Evolutionary conservation across 1,140 invertebrate genomes (phyloP).

Genomic region (Cyrtorhinus lividipennis): DNA sequence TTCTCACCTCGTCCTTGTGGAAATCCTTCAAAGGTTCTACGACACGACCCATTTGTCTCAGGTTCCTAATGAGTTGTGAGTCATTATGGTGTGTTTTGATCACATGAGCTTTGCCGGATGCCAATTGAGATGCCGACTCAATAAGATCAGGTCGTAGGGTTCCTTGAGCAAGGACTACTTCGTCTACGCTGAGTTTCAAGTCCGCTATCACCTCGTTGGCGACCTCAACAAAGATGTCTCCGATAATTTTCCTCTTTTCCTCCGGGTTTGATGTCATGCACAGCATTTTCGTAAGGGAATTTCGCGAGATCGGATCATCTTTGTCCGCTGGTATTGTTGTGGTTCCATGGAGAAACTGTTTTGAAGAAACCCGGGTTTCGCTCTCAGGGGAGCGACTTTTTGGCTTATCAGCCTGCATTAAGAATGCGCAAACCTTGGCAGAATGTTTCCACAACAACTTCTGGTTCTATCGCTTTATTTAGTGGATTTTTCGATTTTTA

Average conservation of each 20-base stretch:
- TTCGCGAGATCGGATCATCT: slow-evolving; percentile 37
- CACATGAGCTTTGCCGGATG: slow-evolving; percentile 71
- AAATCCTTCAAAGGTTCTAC: slow-evolving; percentile 98
- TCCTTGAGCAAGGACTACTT: slow-evolving; percentile 75
- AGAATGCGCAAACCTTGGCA: too few species aligned
- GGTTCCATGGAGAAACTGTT: slow-evolving; percentile 57
- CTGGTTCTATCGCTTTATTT: too few species aligned
- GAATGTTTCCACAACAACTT: too few species aligned
- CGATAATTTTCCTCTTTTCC: slow-evolving; percentile 97
- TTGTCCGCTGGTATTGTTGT: slow-evolving; percentile 57
- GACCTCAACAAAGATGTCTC: slow-evolving; percentile 90
- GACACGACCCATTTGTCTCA: slow-evolving; percentile 73
- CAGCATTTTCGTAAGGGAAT: slow-evolving; percentile 69
- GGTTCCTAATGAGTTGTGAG: slow-evolving; percentile 80
- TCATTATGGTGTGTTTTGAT: slow-evolving; percentile 99
- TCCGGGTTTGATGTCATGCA: slow-evolving; percentile 80
- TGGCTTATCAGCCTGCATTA: too few species aligned
- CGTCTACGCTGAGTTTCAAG: slow-evolving; percentile 67
- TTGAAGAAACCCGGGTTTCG: too few species aligned
- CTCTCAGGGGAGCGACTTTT: too few species aligned
- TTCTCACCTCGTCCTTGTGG: slow-evolving; percentile 87
- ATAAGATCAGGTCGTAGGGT: slow-evolving; percentile 95
- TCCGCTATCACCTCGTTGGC: slow-evolving; percentile 70
- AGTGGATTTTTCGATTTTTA: too few species aligned
- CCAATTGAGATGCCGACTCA: slow-evolving; percentile 83